Evolutionary conservation across 2,113 vertebrate genomes (phyloP), one percentile per base, ranked within the genome.

Genomic region (Corapipo altera): DNA sequence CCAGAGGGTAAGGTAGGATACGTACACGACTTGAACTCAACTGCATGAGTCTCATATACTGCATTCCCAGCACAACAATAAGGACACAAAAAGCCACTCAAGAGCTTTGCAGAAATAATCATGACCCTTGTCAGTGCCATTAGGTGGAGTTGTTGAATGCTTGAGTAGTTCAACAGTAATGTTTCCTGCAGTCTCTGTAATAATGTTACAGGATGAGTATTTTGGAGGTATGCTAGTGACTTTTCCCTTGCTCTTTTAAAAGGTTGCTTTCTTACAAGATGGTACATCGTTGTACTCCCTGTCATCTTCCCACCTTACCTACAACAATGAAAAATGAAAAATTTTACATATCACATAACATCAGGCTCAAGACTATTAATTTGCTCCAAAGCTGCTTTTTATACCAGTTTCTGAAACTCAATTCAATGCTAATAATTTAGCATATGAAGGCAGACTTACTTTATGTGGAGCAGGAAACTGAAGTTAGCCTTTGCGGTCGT

Each of bases 1-100:
- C 30, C 30, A 23, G 35, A 58, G 52, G 4, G 1, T 82, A 2
- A 37, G 23, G 10, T 64, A 8, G 18, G 30, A 59, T 82, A 59
- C 5, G 1, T 69, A 9, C 30, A 49, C 21, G n/a, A 5, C 23
- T 46, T 71, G 24, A 70, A 33, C 32, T 27, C 0, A 0, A 2
- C 9, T 52, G 37, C n/a, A 11, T 37, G 14, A 39, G 39, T 33
- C 11, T 62, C 61, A 24, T 0, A 0, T 51, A 4, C 11, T 59
- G 26, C 32, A 12, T 33, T 72, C 30, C 35, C 8, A 23, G 8
- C 18, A 24, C 9, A 24, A 3, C 1, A 1, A 3, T n/a, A 61
- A 54, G 8, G 32, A 43, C 30, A 4, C 0, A 0, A 33, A 59
- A 46, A 71, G 12, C 33, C 23, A 26, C 33, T 64, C 12, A 35